Evolutionary conservation across 2,113 vertebrate genomes (phyloP), one percentile per base, ranked within the genome.

Genomic region (Chrysochloris asiatica): DNA sequence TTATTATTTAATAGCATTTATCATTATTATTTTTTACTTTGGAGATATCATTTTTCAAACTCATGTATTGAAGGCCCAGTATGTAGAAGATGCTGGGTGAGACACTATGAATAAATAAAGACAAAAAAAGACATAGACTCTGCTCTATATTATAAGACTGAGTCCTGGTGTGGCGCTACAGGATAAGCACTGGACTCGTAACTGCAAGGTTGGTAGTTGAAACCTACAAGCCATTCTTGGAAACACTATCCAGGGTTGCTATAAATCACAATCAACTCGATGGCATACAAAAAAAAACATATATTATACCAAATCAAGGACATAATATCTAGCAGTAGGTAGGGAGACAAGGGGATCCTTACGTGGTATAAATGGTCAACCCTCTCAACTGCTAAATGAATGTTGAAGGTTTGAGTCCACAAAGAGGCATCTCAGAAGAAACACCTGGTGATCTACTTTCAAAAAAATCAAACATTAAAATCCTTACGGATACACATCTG

Each of bases 1-100:
- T 88, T 73, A 63, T 41, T 41, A 30, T 21, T 36, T n/a, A n/a
- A n/a, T n/a, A n/a, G n/a, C n/a, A n/a, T n/a, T n/a, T n/a, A n/a
- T n/a, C n/a, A n/a, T n/a, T n/a, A n/a, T n/a, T n/a, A n/a, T n/a
- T 24, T 33, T 94, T 71, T 38, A 61, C 69, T 83, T 75, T 52
- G 19, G 45, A 33, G 76, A 0, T 59, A 30, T 56, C 17, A 56
- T 56, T n/a, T n/a, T n/a, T n/a, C n/a, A n/a, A n/a, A n/a, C n/a
- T n/a, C n/a, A 56, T 56, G 54, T 19, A 56, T 12, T 88, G n/a
- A 63, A 59, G 93, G 36, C 13, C 2, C 10, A 50, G 2, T 21
- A 17, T 30, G 59, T 73, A 71, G 28, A 93, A 28, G 1, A 36
- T 24, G 6, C 43, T 38, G 28, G 36, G 36, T 38, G 47, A 56